These are phyloP conservation scores for Caenorhabditis macrosperma DNA, from an alignment of 2,888 invertebrate species.

Conservation along the genomic window DNA sequence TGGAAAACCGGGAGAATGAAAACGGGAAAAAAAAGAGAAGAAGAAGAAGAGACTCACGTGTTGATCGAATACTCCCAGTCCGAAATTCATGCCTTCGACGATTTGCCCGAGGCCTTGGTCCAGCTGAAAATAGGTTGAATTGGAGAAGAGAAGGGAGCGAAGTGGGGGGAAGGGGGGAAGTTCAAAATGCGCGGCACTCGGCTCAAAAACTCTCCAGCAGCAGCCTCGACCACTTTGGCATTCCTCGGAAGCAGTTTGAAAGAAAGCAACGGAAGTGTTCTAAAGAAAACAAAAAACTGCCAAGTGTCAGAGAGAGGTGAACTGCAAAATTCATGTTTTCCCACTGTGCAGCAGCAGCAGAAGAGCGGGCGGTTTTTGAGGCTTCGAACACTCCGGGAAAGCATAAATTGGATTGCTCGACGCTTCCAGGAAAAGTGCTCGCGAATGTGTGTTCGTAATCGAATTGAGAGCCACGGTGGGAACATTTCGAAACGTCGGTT, in stretches of 20 bases:
- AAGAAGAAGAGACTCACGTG: slow-evolving; percentile 35
- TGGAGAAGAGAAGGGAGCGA: not conserved
- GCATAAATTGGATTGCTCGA: too few species aligned
- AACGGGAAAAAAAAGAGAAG: not conserved
- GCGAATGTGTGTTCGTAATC: too few species aligned
- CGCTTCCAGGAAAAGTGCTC: too few species aligned
- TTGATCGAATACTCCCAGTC: slow-evolving; percentile 52
- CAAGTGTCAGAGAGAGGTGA: too few species aligned
- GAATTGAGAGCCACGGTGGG: too few species aligned
- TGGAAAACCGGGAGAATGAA: slow-evolving; percentile 26
- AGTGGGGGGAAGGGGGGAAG: not conserved
- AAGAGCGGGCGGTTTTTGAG: too few species aligned
- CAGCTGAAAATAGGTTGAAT: slow-evolving; percentile 28
- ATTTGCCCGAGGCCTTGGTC: slow-evolving; percentile 45
- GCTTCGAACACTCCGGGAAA: too few species aligned
- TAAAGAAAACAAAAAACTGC: slow-evolving; percentile 1
- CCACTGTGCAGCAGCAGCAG: too few species aligned
- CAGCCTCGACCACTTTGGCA: not conserved
- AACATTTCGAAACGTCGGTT: too few species aligned
- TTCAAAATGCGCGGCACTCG: too few species aligned
- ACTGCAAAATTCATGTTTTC: too few species aligned
- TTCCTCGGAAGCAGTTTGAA: not conserved
- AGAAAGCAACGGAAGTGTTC: not conserved
- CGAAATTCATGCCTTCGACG: slow-evolving; percentile 51
- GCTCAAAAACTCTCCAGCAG: not conserved